Base-by-base conservation (phyloP, 2,113 vertebrate species). In the Myotis yumanensis region DNA sequence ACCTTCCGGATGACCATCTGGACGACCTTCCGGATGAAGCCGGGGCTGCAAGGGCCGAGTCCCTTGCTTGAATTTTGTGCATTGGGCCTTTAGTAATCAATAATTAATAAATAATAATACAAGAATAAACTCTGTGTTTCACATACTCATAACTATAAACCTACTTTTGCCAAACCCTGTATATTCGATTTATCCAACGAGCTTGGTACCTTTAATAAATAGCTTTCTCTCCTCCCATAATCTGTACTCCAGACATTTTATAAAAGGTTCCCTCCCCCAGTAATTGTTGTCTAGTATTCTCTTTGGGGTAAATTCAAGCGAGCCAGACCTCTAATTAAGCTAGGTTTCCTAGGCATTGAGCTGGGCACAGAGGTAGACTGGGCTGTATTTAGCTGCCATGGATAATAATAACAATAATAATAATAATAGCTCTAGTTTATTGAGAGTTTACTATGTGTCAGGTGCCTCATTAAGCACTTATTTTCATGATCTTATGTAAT, bases 151-250 rank as follows among this genome's bases (percentile, higher is more conserved):
- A 76, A 48, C 43, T 76, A 25, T 48, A 76, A 76, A 76, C 28
- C 28, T 32, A 48, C 43, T 51, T 76, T 51, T 76, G 43, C 73
- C 28, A 32, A 30, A 76, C 73, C 46, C 10, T 76, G 48, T 62
- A n/a, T 46, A 90, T 94, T 66, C 35, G 37, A 37, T 92, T 89
- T 93, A 95, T 69, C 52, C 62, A 85, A 88, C 72, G 22, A 88
- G 62, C 7, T 64, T 90, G 40, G 37, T 81, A 23, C 28, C 62
- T 9, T 95, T 87, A 86, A 76, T 80, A 64, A 86, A 76, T 80
- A 64, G 18, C 54, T 90, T 80, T 59, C 7, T 87, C 32, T 85
- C 52, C 20, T 40, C 48, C 81, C 20, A 69, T 73, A 37, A 77
- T 77, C 48, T 92, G 35, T 71, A 84, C 28, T 64, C 3, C 6